Evolutionary conservation across 2,888 invertebrate species (phyloP).

Genomic region (Encarsia formosa): DNA sequence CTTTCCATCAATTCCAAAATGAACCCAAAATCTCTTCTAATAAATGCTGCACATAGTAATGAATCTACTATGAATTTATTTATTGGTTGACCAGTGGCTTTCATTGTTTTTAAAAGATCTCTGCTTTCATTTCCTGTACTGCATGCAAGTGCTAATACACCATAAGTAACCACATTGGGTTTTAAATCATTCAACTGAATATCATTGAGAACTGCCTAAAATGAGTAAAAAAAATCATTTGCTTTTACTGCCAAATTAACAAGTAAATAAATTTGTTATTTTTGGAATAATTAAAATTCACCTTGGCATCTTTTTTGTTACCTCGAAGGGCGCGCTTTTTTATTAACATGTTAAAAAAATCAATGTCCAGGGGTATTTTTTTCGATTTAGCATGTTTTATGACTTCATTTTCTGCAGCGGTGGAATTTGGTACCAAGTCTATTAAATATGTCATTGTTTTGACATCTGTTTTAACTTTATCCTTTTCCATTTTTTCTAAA

Average conservation of each 20-base stretch:
- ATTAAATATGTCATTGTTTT: constrained; percentile 77
- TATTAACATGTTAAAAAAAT: constrained; percentile 83
- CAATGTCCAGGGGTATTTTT: constrained; percentile 67
- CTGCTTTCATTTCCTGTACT: constrained; percentile 60
- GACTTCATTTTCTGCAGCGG: constrained; percentile 66
- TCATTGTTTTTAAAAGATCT: constrained; percentile 68
- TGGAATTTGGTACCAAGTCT: constrained; percentile 64
- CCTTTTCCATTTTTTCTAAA: constrained; percentile 67
- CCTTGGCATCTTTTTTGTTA: constrained; percentile 68
- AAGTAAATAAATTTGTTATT: background rate
- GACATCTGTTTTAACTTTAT: constrained; percentile 67
- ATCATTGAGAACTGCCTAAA: constrained; percentile 51
- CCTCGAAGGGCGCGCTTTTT: constrained; percentile 70
- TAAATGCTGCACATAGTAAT: constrained; percentile 65
- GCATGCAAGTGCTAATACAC: constrained; percentile 78
- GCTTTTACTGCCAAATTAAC: background rate
- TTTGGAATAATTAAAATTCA: constrained; percentile 1
- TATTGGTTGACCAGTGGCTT: constrained; percentile 60
- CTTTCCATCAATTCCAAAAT: constrained; percentile 66
- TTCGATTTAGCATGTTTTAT: constrained; percentile 59
- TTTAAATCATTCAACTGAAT: constrained; percentile 54
- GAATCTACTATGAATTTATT: constrained; percentile 74
- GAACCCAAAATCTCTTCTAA: constrained; percentile 61
- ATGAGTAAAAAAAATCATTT: constrained; percentile 22
- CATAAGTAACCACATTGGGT: constrained; percentile 80